A percentile compares a stretch with the other conserved stretches of the same genome.
Conservation (phyloP, 2,888 invertebrate genomes). For the Spodoptera picta region DNA sequence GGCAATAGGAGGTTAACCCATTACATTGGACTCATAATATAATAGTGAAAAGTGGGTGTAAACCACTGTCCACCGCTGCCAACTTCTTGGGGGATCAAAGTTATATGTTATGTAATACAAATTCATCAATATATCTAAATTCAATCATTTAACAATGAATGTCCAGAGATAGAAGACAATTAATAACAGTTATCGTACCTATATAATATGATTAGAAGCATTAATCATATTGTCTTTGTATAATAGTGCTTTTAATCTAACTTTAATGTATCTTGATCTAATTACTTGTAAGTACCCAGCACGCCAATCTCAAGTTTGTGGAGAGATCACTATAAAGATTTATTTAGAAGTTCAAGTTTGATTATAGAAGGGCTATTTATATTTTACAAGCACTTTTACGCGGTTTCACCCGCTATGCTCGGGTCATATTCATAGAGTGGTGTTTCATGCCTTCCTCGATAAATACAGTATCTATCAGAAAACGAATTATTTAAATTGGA, state of each 20-base stretch:
- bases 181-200: background rate
- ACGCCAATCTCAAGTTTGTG: constrained; percentile 17
- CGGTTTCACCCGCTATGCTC: too few relatives aligned
- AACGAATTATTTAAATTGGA: too few relatives aligned
- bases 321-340: constrained; percentile 1
- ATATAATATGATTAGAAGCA: constrained; percentile 5
- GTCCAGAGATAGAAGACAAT: background rate
- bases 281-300: constrained; percentile 9
- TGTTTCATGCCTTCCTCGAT: too few relatives aligned
- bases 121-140: background rate
- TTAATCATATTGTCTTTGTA: constrained; percentile 15
- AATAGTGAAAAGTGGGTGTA: too few relatives aligned
- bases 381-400: too few relatives aligned
- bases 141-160: background rate
- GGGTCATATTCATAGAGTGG: too few relatives aligned
- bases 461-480: too few relatives aligned
- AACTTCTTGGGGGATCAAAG: too few relatives aligned
- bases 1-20: too few relatives aligned
- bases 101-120: background rate
- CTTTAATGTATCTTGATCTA: constrained; percentile 24
- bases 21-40: too few relatives aligned
- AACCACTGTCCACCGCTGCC: too few relatives aligned
- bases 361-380: too few relatives aligned
- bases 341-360: constrained; percentile 8
- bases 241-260: constrained; percentile 24